Base-by-base conservation (phyloP, 2,888 invertebrate species). In the Pyrrhia umbra region DNA sequence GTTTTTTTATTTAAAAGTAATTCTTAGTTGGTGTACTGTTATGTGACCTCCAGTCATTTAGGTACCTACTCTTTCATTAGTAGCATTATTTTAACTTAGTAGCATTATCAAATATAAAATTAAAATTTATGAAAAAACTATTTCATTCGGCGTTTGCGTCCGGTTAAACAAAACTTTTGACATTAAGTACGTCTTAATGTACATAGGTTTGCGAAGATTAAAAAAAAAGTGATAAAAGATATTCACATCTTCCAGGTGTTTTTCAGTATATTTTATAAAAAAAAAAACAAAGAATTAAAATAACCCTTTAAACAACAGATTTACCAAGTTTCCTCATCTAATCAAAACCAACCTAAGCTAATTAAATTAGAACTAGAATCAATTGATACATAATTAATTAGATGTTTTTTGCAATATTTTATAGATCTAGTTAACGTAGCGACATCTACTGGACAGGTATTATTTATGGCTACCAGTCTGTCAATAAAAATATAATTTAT, bases 401-500 rank as follows among this genome's bases (percentile, higher is more conserved):
- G 40, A 20, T 37, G 18, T 52, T 68, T 68, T 72, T 58, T 40
- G 52, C 57, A 40, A 60, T 58, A 61, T 49, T 64, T 74, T 59
- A 74, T 55, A 58, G 13, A 20, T 46, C 55, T 42, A 23, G 46
- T 55, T 47, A 65, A 51, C 34, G 25, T 49, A 45, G 61, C 40
- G 47, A 73, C 69, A 40, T 61, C 30, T 47, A 64, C 20, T 64
- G 59, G 59, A 66, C 66, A 61, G 45, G 47, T 52, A 66, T 54
- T 66, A 67, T 76, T 67, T 77, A 70, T 77, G 46, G 58, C 20
- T 56, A 46, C 65, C 57, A 20, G 75, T 77, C 50, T 68, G 63
- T 74, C 55, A 68, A 68, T 69, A 77, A 71, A 67, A 61, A 66
- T 75, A 70, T 75, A 54, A 66, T 75, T 77, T 71, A 77, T 77